These are phyloP conservation scores for Anas acuta DNA, from an alignment of 2,797 vertebrate genomes.

Conservation along the genomic window DNA sequence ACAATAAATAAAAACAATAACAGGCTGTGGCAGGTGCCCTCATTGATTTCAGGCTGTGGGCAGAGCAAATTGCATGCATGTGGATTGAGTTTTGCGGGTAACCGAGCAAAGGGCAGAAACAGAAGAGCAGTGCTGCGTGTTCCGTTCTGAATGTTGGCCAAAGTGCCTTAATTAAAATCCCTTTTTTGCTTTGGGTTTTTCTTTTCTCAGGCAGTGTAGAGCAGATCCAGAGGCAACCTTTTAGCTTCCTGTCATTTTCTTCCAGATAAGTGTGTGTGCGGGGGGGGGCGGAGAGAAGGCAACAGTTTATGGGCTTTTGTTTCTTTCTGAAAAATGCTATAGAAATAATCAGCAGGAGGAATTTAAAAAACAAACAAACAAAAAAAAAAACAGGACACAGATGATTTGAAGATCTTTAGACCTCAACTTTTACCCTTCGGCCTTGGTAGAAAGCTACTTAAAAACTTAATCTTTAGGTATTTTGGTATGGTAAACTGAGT, in stretches of 20 bases:
- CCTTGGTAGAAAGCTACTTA: not conserved
- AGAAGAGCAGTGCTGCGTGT: not conserved
- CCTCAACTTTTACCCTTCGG: not conserved
- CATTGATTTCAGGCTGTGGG: slow-evolving; percentile 40
- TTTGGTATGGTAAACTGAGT: not conserved
- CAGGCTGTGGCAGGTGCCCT: slow-evolving; percentile 3
- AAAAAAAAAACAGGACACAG: accelerated
- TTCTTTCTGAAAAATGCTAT: slow-evolving; percentile 3
- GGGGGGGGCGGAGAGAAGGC: not conserved
- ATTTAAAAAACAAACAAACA: not conserved
- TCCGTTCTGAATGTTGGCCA: not conserved
- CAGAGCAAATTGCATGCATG: not conserved
- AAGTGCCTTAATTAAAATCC: not conserved
- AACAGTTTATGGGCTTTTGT: not conserved
- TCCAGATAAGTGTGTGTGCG: not conserved
- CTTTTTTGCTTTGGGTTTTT: not conserved
- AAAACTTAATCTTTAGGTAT: not conserved
- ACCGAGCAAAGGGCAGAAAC: slow-evolving; percentile 12
- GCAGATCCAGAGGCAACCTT: not conserved
- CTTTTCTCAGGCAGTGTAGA: not conserved
- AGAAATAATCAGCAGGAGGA: not conserved
- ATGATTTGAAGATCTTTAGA: not conserved
- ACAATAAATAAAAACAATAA: slow-evolving; percentile 48
- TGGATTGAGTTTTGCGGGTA: not conserved
- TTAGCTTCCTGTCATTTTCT: not conserved